Evolutionary conservation across 2,113 vertebrate genomes (phyloP).

Genomic region (Podiceps cristatus): DNA sequence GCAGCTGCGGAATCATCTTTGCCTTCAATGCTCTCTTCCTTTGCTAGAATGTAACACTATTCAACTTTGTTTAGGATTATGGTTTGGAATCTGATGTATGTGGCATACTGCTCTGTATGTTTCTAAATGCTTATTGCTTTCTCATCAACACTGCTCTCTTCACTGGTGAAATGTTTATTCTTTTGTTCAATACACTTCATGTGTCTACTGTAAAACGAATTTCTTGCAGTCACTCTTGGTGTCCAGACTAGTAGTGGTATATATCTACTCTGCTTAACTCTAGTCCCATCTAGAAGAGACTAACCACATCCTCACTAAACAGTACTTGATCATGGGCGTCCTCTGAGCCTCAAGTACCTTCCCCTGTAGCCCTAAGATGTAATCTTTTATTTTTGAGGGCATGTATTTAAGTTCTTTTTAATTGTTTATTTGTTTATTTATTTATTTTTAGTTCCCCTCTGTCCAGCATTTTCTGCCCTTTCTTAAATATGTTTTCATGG

Average conservation of each 20-base stretch:
- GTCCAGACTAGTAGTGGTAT: background rate
- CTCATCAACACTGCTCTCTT: background rate
- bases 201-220: background rate
- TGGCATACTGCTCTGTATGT: background rate
- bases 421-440: no score
- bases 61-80: background rate
- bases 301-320: background rate
- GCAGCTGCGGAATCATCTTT: background rate
- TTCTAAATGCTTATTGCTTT: background rate
- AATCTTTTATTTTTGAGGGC: background rate
- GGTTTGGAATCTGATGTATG: background rate
- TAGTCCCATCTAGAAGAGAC: background rate
- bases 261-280: background rate
- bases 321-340: background rate
- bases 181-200: background rate
- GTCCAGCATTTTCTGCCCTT: background rate
- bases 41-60: background rate
- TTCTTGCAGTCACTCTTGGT: background rate
- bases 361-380: background rate
- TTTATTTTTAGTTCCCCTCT: background rate
- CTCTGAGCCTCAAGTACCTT: background rate
- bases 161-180: background rate
- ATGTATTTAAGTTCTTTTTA: background rate
- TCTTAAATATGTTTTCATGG: background rate
- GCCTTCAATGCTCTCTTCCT: background rate